Conservation (phyloP, 2,797 vertebrate species). For the Enteromius anoplus region DNA sequence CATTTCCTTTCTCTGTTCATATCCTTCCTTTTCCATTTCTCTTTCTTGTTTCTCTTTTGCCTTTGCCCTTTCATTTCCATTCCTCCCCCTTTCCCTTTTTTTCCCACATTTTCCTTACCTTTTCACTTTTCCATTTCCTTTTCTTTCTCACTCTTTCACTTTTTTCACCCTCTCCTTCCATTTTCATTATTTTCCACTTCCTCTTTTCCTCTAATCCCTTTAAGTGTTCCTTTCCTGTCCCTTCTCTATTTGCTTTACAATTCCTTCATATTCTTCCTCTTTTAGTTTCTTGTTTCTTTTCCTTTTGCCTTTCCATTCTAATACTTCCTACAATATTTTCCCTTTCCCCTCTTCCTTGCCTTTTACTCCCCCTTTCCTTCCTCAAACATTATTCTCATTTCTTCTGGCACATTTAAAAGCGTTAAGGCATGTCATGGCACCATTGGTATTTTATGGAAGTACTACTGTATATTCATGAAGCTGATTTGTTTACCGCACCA, state of each 20-base stretch:
- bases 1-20: not conserved
- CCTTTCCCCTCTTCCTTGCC: not conserved
- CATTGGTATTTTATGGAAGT: slow-evolving; percentile 7
- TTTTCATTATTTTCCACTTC: not conserved
- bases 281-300: not conserved
- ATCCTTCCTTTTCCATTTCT: not conserved
- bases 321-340: not conserved
- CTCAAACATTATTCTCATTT: not conserved
- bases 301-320: not conserved
- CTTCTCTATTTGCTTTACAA: not conserved
- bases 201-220: not conserved
- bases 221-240: not conserved
- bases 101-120: not conserved
- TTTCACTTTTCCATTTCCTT: not conserved
- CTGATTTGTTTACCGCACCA: slow-evolving; percentile 24
- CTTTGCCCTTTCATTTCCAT: not conserved
- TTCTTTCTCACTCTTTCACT: not conserved
- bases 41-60: not conserved
- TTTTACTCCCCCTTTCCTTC: not conserved
- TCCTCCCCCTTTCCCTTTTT: not conserved
- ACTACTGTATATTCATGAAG: not conserved
- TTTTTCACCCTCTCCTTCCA: not conserved
- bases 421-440: not conserved
- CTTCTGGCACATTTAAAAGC: not conserved
- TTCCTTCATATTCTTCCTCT: not conserved